A percentile compares a stretch with the other conserved stretches of the same genome.
These are phyloP conservation scores for Chaetodon trifascialis DNA, from an alignment of 2,113 vertebrate genomes.

Conservation along the genomic window DNA sequence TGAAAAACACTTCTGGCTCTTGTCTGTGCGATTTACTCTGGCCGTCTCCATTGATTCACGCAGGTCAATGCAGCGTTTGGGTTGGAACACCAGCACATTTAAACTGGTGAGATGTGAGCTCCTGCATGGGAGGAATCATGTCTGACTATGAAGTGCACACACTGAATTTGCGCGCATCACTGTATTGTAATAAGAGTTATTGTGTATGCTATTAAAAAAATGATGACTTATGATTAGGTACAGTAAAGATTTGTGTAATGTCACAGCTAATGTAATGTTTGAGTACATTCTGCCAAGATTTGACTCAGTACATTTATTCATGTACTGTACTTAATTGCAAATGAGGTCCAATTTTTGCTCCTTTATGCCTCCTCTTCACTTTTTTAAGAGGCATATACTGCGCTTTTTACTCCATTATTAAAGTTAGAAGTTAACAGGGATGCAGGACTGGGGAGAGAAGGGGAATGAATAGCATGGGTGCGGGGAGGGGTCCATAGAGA, in stretches of 20 bases:
- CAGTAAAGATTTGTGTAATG: background rate
- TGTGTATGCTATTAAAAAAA: background rate
- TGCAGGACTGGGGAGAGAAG: no score
- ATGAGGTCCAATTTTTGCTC: background rate
- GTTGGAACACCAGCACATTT: background rate
- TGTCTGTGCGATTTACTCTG: constrained; percentile 45
- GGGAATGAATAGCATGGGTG: no score
- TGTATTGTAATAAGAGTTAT: background rate
- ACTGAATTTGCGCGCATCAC: background rate
- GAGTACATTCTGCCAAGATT: background rate
- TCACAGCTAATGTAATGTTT: background rate
- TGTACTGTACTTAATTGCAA: background rate
- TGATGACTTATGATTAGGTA: background rate
- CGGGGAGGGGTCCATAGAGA: no score
- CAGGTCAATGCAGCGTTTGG: constrained; percentile 20
- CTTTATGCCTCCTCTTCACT: background rate
- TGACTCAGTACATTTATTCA: background rate
- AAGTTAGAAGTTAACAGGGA: no score
- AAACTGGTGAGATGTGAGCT: constrained; percentile 15
- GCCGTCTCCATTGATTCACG: constrained; percentile 36
- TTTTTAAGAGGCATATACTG: background rate
- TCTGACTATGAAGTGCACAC: constrained; percentile 3
- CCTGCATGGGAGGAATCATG: no score
- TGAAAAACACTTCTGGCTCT: constrained; percentile 62
- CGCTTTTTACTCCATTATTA: background rate